Evolutionary conservation across 2,888 invertebrate species (phyloP).

Genomic region (Parnassius orleans): DNA sequence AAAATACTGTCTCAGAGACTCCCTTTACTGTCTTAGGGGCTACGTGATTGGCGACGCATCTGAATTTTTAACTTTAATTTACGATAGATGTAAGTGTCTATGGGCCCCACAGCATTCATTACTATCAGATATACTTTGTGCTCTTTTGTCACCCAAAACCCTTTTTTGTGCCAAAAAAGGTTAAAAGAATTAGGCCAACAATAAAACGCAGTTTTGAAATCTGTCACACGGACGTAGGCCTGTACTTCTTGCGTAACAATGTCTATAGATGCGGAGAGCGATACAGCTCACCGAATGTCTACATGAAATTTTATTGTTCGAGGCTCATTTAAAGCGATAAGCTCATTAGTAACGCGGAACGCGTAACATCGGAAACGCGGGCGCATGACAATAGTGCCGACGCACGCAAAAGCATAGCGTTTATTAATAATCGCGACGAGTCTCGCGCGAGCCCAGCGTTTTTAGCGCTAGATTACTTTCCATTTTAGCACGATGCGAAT

Average conservation of each 20-base stretch:
- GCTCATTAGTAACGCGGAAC: conserved; percentile 45
- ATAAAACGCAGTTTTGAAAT: conserved; percentile 14
- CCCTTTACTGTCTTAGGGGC: no score
- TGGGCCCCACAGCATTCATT: no score
- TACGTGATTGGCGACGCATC: no score
- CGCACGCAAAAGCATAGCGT: conserved; percentile 26
- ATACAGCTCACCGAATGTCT: conserved; percentile 17
- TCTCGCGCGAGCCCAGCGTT: conserved; percentile 32
- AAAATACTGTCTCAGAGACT: no score
- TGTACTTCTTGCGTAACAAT: conserved; percentile 20
- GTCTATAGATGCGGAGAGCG: conserved; percentile 22
- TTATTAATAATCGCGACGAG: conserved; percentile 34
- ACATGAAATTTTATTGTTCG: conserved; percentile 42
- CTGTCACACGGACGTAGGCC: conserved; percentile 9
- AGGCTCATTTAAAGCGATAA: conserved; percentile 44
- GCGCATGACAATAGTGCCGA: conserved; percentile 42
- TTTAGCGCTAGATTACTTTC: conserved; percentile 40
- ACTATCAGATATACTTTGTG: no score
- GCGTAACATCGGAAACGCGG: conserved; percentile 40
- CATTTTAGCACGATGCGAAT: conserved; percentile 34
- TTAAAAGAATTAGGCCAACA: conserved; percentile 12
- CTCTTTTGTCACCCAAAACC: no score
- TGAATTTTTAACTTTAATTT: no score
- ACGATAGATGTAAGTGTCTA: no score
- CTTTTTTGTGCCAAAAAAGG: no score